Percentiles rank a stretch among this genome's conserved stretches.
Conservation (phyloP, 1,140 invertebrate species). For the Papilio xuthus region DNA sequence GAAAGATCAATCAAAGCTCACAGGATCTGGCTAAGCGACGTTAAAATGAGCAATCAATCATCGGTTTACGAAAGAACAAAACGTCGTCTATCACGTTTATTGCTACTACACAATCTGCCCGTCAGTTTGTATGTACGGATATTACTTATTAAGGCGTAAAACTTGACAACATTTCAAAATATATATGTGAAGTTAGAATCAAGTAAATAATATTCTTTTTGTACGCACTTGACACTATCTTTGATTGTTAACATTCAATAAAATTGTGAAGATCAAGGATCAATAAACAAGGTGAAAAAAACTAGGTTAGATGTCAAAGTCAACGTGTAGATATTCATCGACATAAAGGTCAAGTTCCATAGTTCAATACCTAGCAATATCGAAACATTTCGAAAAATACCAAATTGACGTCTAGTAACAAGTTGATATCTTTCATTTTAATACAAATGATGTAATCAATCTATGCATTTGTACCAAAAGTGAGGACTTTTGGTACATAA, state of each 20-base stretch:
- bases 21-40: not conserved
- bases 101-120: not conserved
- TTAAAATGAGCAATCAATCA: constrained; percentile 21
- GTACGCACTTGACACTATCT: no score
- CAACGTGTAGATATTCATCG: constrained; percentile 19
- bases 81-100: constrained; percentile 11
- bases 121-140: not conserved
- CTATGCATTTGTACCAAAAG: not conserved
- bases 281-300: not conserved
- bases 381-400: not conserved
- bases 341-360: constrained; percentile 19
- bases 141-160: not conserved
- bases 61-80: constrained; percentile 21
- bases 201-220: not conserved
- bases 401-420: not conserved
- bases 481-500: no score
- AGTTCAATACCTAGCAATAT: not conserved
- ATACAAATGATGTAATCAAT: not conserved
- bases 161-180: not conserved
- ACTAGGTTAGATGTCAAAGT: constrained; percentile 16
- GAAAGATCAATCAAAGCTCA: not conserved
- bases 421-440: not conserved
- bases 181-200: no score
- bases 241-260: not conserved
- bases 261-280: not conserved